These are phyloP conservation scores for Pagrus major DNA, from an alignment of 2,113 vertebrate species.

Conservation along the genomic window DNA sequence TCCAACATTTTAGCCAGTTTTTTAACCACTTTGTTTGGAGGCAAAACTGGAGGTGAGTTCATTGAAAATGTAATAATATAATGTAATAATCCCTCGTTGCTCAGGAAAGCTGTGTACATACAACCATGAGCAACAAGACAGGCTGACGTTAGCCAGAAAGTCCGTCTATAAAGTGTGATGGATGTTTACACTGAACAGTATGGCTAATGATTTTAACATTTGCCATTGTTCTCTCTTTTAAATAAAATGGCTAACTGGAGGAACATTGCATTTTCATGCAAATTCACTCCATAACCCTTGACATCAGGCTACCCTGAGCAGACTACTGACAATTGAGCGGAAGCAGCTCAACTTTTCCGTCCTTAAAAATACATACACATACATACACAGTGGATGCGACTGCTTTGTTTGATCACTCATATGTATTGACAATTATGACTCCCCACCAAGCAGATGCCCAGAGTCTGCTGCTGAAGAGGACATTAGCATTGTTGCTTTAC, in stretches of 20 bases:
- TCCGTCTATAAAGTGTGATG: background rate
- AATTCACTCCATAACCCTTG: background rate
- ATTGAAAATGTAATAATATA: too few species aligned
- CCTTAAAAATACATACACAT: conserved; percentile 39
- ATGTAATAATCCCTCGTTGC: background rate
- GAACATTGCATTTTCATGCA: background rate
- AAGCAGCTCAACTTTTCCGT: conserved; percentile 27
- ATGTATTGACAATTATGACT: conserved; percentile 62
- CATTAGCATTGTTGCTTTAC: conserved; percentile 81
- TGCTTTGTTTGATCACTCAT: conserved; percentile 64
- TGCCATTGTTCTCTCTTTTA: background rate
- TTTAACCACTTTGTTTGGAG: background rate
- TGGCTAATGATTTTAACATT: background rate
- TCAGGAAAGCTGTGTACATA: background rate
- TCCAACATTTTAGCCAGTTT: background rate
- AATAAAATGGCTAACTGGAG: background rate
- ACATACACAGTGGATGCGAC: conserved; percentile 31
- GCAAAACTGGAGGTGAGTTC: too few species aligned
- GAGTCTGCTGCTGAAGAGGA: conserved; percentile 76
- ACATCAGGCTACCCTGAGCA: background rate
- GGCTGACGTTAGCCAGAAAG: background rate
- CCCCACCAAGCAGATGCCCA: conserved; percentile 74
- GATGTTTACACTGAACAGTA: background rate
- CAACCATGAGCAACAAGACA: background rate
- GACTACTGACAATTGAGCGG: background rate